Conservation (phyloP, 2,113 vertebrate species). For the Meriones unguiculatus region DNA sequence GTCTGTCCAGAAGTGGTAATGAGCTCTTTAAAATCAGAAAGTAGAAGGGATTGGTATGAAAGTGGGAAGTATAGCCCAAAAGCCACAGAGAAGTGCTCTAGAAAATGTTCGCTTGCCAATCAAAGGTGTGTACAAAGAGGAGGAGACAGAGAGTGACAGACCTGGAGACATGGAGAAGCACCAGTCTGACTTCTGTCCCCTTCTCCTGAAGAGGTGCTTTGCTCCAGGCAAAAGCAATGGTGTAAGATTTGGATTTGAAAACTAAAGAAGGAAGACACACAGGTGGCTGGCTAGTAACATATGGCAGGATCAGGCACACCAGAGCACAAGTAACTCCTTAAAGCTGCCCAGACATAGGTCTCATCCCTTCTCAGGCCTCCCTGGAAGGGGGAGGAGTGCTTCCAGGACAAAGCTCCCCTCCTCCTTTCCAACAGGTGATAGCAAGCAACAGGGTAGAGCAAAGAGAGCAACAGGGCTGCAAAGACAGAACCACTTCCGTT, state of each 20-base stretch:
- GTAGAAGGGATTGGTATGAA: not conserved
- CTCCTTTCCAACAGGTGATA: not conserved
- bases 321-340: not conserved
- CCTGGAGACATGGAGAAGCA: not conserved
- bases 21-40: slow-evolving; percentile 37
- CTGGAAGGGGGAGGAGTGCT: not conserved
- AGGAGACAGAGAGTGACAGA: not conserved
- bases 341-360: not conserved
- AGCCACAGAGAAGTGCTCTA: not conserved
- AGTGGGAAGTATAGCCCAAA: not conserved
- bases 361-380: not conserved
- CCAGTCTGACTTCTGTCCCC: not conserved
- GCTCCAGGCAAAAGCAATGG: not conserved
- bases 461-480: not conserved
- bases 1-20: not conserved
- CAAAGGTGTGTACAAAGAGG: not conserved
- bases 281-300: not conserved
- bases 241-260: not conserved
- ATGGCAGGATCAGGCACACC: not conserved
- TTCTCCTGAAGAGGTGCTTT: not conserved
- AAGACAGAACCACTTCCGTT: not conserved
- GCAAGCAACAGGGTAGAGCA: not conserved
- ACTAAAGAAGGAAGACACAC: not conserved
- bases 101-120: not conserved
- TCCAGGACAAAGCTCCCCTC: not conserved